Evolutionary conservation across 37 sponge, comb jelly and placozoan species (phyloP), one percentile per base, ranked within the genome.

Genomic region (Chondrosia reniformis): DNA sequence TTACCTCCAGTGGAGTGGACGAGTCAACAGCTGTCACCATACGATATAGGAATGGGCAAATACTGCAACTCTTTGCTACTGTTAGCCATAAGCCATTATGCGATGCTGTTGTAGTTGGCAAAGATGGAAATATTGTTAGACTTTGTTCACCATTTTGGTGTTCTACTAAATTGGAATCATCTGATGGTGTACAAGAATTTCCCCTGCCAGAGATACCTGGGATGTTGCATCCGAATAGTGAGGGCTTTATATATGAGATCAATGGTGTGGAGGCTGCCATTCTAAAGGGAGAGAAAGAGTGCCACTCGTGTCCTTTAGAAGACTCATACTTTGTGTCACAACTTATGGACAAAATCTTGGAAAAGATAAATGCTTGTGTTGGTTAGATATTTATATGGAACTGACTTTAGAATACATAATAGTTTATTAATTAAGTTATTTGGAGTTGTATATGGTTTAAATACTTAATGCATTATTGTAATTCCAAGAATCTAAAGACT

Each of bases 161-260:
- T 39, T 1, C 72, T 24, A 44, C 39, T 21, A 34, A 13, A 17
- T 43, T 69, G 4, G 37, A 40, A 25, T 43, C 72, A 43, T 21
- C 21, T 69, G 41, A 69, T 39, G 72, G 42, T 9, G 15, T 12
- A 7, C 31, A 40, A 40, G 43, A 69, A 39, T 69, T 69, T 7
- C 72, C 72, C 43, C 42, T 69, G 39, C 72, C 72, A 43, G 44
- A 24, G 2, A 21, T 17, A 21, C 17, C n/a, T 19, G 42, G 42
- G 12, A 69, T 69, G 72, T 43, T 17, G 72, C 72, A 69, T 69
- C 72, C 72, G n/a, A 69, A 69, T 25, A 69, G 72, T 6, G 72
- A 69, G 36, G 72, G 72, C 1, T n/a, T 69, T 41, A 44, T 69
- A 25, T 69, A 69, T 6, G 72, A 69, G 43, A 40, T 69, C 15